Percentiles rank a stretch among this genome's conserved stretches.
phyloP scores from a whole-genome alignment of 2,797 vertebrate species.

The Microtus agrestis region DNA sequence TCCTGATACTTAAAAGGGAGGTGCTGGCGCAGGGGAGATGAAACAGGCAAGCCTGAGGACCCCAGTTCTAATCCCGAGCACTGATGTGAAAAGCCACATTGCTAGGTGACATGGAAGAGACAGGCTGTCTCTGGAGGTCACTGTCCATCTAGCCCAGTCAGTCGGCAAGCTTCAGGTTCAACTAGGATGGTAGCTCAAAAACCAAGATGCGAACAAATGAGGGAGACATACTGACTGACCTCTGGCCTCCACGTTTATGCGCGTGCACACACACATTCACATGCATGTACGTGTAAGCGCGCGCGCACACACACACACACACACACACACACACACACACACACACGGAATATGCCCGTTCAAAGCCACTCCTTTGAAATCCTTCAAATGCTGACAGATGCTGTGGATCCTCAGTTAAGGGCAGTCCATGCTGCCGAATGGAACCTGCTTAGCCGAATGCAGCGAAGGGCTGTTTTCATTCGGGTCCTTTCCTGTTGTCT shows the following conservation, averaged over 20 bases:
- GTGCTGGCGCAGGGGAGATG: background rate
- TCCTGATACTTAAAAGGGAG: background rate
- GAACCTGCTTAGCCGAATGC: conserved; percentile 39
- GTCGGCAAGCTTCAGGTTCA: background rate
- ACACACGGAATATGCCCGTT: too few species aligned
- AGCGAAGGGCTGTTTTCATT: conserved; percentile 58
- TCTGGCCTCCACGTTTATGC: background rate
- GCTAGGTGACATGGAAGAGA: background rate
- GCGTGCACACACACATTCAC: background rate
- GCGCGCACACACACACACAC: background rate
- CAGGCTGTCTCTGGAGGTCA: background rate
- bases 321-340: background rate
- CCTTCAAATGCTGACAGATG: background rate
- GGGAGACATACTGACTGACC: background rate
- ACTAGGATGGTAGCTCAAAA: background rate
- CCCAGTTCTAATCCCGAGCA: background rate
- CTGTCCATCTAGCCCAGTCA: background rate
- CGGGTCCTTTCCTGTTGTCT: background rate
- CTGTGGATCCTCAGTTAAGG: conserved; percentile 22
- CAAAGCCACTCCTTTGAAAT: conserved; percentile 15
- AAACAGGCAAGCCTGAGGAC: background rate
- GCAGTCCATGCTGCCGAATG: background rate
- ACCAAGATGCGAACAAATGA: background rate
- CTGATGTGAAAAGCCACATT: background rate
- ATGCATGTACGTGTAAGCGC: background rate